Evolutionary conservation across 2,797 vertebrate species (phyloP), one percentile per base, ranked within the genome.

Genomic region (Acrocephalus scirpaceus): DNA sequence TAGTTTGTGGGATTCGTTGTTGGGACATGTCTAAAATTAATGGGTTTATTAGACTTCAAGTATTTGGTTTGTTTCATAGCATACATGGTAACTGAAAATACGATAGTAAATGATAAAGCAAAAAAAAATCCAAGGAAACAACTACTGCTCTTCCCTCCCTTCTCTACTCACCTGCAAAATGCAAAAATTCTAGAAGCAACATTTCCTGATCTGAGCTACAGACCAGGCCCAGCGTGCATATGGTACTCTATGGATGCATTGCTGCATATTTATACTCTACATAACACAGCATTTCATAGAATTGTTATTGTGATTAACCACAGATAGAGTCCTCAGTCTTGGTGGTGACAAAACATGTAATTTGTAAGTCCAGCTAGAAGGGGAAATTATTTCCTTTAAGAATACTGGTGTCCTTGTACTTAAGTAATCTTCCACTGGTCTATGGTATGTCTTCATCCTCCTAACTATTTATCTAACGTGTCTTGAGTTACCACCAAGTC

Each of bases 201-300:
- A 2, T 47, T 57, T 17, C 25, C 21, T 47, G 22, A 6, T 30
- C 32, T 9, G 47, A 54, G 21, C 40, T 50, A 48, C 44, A 30
- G 26, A 3, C 3, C 44, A 8, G 26, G 47, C 45, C 26, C 27
- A 42, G 4, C 0, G 1, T 7, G 1, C 21, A 5, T 21, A 11
- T 32, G 61, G 57, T 30, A 25, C 27, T 42, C 62, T 34, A 3
- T 16, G 27, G 50, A 51, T 56, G 38, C 27, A 5, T 42, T 70
- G 36, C 47, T 53, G 48, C 6, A 0, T 36, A 26, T 71, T 66
- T 36, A 42, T 62, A 29, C 44, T 82, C 62, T 19, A 23, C 20
- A 19, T 51, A 92, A 47, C 0, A 2, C 25, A 50, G 30, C 23
- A 34, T 67, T 75, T 74, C 10, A 18, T 11, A 26, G n/a, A 75